A percentile compares a stretch with the other conserved stretches of the same genome.
Conservation (phyloP, 2,113 vertebrate genomes). For the Festucalex cinctus region DNA sequence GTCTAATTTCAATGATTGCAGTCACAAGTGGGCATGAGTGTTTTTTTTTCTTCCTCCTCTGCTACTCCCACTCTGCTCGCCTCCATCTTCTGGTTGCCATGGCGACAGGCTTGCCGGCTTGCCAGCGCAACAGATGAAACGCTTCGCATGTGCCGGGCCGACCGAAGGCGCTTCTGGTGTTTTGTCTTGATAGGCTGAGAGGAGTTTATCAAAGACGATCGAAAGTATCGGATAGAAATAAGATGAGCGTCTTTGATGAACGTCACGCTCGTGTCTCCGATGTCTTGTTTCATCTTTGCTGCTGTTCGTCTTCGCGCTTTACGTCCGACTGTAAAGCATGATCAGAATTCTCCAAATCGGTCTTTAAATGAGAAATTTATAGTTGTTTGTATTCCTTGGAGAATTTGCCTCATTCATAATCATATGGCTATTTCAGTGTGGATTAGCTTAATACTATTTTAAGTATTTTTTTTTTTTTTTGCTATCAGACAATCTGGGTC, state of each 20-base stretch:
- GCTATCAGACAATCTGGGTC: constrained; percentile 36
- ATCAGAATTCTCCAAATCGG: background rate
- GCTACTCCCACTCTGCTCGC: constrained; percentile 50
- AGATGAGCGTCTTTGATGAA: constrained; percentile 72
- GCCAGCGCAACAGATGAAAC: constrained; percentile 48
- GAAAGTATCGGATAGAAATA: background rate
- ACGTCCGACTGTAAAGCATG: background rate
- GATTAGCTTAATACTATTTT: background rate
- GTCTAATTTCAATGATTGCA: constrained; percentile 38
- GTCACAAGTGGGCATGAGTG: constrained; percentile 55
- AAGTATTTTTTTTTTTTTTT: constrained; percentile 40
- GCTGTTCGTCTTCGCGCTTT: constrained; percentile 16
- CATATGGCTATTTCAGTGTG: constrained; percentile 13
- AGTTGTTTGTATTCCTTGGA: constrained; percentile 16
- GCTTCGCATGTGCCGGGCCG: constrained; percentile 61
- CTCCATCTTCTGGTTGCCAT: constrained; percentile 67
- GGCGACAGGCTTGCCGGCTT: constrained; percentile 63
- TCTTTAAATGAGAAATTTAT: background rate
- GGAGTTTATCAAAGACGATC: constrained; percentile 72
- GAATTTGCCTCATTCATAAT: constrained; percentile 21
- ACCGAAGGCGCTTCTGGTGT: constrained; percentile 52
- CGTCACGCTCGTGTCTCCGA: constrained; percentile 44
- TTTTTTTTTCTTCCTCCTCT: constrained; percentile 16
- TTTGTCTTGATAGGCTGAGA: constrained; percentile 56
- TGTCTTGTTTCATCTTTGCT: constrained; percentile 37